Evolutionary conservation across 2,888 invertebrate species (phyloP), one percentile per base, ranked within the genome.

Genomic region (Oscheius myriophilus): DNA sequence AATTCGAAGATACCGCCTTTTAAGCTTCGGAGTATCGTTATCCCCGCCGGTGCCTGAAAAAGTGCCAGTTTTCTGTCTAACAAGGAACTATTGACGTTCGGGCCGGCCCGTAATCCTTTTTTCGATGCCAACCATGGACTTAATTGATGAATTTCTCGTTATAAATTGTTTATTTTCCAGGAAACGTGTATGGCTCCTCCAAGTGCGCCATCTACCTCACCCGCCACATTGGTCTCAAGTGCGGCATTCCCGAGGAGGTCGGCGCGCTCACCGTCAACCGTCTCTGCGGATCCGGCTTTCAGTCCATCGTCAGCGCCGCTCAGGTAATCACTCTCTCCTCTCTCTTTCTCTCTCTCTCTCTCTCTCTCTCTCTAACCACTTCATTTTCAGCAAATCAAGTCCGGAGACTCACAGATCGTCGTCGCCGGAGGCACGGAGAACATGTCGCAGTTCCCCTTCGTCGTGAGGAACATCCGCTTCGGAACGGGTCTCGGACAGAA

Each of bases 211-310:
- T 91, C 76, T 93, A 93, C 87, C 88, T 94, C 68, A 91, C 96
- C 0, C 91, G 97, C 11, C 96, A 97, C 87, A 92, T 92, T n/a
- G 90, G 91, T 0, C 90, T 98, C 21, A 75, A 76, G 63, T 90
- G 91, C 76, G 96, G 95, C 54, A 91, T 97, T 65, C 94, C 95
- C 9, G 88, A 92, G 76, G 92, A 93, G 53, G 91, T 89, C 70
- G 95, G 96, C 1, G 95, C 93, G 0, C 89, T 94, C 1, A 92
- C 92, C 59, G 91, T 98, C 57, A 98, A 97, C 89, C 90, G 97
- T 73, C 90, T 98, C 21, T 98, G 98, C 88, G 98, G 97, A 18
- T 96, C 96, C 41, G 97, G 97, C 1, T 98, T 98, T 88, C 97
- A 98, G 87, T 91, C 97, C 0, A 90, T 98, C 72, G 91, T 96